Conservation (phyloP, 30 jellyfish, hydroid and myxozoan species). For the Aurelia coerulea region DNA sequence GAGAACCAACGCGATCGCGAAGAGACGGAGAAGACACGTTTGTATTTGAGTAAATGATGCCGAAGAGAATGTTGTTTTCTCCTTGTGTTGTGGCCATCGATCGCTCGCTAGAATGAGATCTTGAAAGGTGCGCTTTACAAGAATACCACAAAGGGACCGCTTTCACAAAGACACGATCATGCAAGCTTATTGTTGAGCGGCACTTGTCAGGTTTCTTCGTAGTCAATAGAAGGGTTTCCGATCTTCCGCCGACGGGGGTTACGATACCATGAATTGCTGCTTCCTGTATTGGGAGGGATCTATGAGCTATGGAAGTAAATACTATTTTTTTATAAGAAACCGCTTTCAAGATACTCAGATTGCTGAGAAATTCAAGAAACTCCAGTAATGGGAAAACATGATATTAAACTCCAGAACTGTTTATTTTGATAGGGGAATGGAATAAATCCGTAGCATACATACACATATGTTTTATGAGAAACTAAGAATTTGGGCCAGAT, state of each 20-base stretch:
- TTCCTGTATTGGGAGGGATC: neutral
- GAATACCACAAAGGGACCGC: constrained; percentile 77
- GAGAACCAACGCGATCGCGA: constrained; percentile 56
- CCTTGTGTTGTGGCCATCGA: constrained; percentile 63
- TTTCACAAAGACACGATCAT: constrained; percentile 69
- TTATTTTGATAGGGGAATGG: no score
- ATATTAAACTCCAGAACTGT: no score
- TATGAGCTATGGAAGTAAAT: neutral
- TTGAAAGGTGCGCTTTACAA: constrained; percentile 72
- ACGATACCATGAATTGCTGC: neutral
- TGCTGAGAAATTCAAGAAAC: no score
- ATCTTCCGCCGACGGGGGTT: constrained; percentile 45
- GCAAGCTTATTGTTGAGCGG: constrained; percentile 75
- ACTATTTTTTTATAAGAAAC: neutral
- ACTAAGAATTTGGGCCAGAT: no score
- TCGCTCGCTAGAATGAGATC: constrained; percentile 27
- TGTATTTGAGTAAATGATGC: constrained; percentile 25
- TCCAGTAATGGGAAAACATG: no score
- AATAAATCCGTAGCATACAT: no score
- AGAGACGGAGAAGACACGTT: constrained; percentile 32
- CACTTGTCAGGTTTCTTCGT: constrained; percentile 73
- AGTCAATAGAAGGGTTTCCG: constrained; percentile 59
- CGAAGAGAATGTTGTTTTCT: constrained; percentile 54
- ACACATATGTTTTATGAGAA: no score
- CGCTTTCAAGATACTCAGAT: no score